A percentile compares a stretch with the other conserved stretches of the same genome.
These are phyloP conservation scores for Pycnomerus fuliginosus DNA, from an alignment of 2,888 invertebrate species.

Conservation along the genomic window DNA sequence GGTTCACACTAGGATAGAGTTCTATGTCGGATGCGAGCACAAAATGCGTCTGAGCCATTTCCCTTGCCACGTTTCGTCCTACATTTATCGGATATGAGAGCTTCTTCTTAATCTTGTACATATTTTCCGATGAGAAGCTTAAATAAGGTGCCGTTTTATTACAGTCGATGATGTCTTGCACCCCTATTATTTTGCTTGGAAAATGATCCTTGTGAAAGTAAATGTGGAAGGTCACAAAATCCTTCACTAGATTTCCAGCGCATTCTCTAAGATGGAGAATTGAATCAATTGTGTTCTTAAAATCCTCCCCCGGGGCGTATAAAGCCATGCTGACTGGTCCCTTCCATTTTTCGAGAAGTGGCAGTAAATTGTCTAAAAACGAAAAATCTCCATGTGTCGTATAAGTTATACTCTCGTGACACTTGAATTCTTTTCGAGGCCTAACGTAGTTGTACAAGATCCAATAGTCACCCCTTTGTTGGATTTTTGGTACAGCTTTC, in stretches of 20 bases:
- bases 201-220: conserved; percentile 80
- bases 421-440: conserved; percentile 61
- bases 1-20: conserved; percentile 39
- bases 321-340: conserved; percentile 82
- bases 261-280: conserved; percentile 78
- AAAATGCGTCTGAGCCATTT: conserved; percentile 39
- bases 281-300: conserved; percentile 69
- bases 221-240: conserved; percentile 77
- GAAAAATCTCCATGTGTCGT: too few relatives aligned
- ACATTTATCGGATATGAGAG: conserved; percentile 43
- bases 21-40: conserved; percentile 45
- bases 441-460: conserved; percentile 79
- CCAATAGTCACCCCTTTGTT: conserved; percentile 59
- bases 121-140: too few relatives aligned
- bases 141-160: too few relatives aligned
- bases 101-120: conserved; percentile 36
- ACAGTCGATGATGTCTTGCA: too few relatives aligned
- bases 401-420: conserved; percentile 78
- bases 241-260: conserved; percentile 64
- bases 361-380: conserved; percentile 81
- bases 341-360: conserved; percentile 78
- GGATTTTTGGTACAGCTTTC: conserved; percentile 8
- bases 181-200: conserved; percentile 58
- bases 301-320: conserved; percentile 80
- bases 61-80: conserved; percentile 41